Base-by-base conservation (phyloP, 2,888 invertebrate species). In the Aphodius granarius region DNA sequence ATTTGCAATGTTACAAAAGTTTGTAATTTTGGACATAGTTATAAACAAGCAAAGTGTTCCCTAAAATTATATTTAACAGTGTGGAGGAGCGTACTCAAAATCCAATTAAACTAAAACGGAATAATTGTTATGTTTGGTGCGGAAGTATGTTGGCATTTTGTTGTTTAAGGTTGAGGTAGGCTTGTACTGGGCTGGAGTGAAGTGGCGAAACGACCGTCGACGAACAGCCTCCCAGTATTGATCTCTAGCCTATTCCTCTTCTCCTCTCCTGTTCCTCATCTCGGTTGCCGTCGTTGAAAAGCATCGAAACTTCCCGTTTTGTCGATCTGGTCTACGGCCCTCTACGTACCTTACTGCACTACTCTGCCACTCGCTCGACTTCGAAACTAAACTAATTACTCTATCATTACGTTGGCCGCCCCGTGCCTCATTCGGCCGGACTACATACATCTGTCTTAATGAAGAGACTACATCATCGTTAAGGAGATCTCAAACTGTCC, bases 161-260 rank as follows among this genome's bases (percentile, higher is more conserved):
- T 43, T 2, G 43, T 6, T n/a, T 43, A 43, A 43, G 43, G 43
- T 79, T 78, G 79, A 77, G 79, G 79, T 78, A 79, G 79, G 78
- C 78, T 78, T 70, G 71, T 77, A 13, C 43, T 43, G 43, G 43
- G 21, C 20, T 21, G 68, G 21, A 68, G 68, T 68, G 21, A 9
- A 21, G 21, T 22, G 21, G 20, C 21, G 22, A 68, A 22, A 21
- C 21, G 63, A 76, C 75, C 73, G 74, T 73, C 71, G 76, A 77
- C 78, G 75, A 76, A 79, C 78, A 71, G 76, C 77, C 66, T 19
- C 66, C 77, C 77, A 22, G 80, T 80, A 80, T 80, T 80, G 79
- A 80, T 80, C 80, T 79, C 77, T 77, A 73, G 78, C 68, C 78
- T 77, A 77, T 72, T 73, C 77, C 75, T 74, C 73, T 79, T 79